phyloP scores from a whole-genome alignment of 53 echinoderm and acorn worm species.

The Apostichopus leukothele region DNA sequence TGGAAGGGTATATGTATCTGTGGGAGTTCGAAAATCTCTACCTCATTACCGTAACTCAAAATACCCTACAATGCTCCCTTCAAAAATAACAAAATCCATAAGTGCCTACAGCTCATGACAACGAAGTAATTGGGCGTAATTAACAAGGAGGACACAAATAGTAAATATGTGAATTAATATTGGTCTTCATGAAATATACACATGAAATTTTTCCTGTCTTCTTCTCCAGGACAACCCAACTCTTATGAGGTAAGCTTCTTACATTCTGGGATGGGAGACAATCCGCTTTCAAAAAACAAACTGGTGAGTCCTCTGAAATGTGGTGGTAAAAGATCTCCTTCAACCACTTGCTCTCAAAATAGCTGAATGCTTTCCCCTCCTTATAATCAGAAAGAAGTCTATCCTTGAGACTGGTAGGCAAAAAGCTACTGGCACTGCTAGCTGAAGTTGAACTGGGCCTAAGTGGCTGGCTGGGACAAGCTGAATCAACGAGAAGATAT shows the following conservation, averaged over 20 bases:
- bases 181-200: too few relatives aligned
- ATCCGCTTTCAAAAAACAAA: constrained; percentile 50
- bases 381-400: constrained; percentile 58
- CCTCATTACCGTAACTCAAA: not conserved
- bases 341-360: constrained; percentile 49
- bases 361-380: constrained; percentile 51
- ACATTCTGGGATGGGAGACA: not conserved
- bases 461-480: too few relatives aligned
- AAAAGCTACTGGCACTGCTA: too few relatives aligned
- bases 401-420: constrained; percentile 23
- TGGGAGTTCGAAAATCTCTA: too few relatives aligned
- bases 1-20: not conserved
- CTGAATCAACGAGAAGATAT: too few relatives aligned
- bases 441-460: not conserved
- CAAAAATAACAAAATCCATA: not conserved
- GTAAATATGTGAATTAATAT: too few relatives aligned
- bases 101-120: not conserved
- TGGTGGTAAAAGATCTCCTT: constrained; percentile 51
- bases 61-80: not conserved
- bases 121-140: too few relatives aligned
- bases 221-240: constrained; percentile 17
- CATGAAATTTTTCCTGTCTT: not conserved
- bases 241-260: too few relatives aligned
- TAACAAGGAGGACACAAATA: too few relatives aligned
- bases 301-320: constrained; percentile 36